These are phyloP conservation scores for Epinotia demarniana DNA, from an alignment of 2,888 invertebrate genomes.

Conservation along the genomic window DNA sequence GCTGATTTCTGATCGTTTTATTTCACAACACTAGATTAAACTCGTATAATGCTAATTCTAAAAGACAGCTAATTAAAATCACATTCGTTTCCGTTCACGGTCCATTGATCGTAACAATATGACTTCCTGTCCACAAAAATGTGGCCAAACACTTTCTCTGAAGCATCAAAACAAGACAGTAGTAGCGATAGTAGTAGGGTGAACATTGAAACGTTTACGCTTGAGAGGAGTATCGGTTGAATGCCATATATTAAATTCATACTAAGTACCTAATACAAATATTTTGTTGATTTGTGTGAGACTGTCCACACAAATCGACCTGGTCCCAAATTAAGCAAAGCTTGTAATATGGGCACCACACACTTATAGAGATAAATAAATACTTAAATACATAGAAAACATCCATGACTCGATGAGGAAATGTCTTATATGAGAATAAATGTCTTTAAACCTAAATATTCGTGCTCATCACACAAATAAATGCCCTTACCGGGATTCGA, in stretches of 20 bases:
- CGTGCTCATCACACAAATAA: too few species aligned
- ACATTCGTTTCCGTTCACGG: constrained; percentile 42
- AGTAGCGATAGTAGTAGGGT: not conserved
- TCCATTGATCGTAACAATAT: constrained; percentile 30
- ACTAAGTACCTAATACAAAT: too few species aligned
- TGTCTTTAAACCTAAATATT: too few species aligned
- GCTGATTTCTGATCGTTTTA: constrained; percentile 16
- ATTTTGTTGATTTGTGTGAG: too few species aligned
- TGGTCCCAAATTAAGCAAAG: too few species aligned
- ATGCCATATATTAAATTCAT: not conserved
- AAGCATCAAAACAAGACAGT: constrained; percentile 36
- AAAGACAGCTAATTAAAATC: constrained; percentile 38
- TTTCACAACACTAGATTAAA: constrained; percentile 24
- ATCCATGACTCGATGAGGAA: too few species aligned
- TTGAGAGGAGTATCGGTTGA: not conserved
- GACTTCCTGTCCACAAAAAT: constrained; percentile 42
- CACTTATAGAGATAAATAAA: too few species aligned
- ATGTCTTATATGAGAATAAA: too few species aligned
- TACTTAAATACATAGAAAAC: too few species aligned
- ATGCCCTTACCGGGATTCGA: too few species aligned
- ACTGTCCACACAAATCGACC: too few species aligned
- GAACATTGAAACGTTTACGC: not conserved
- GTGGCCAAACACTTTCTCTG: constrained; percentile 42
- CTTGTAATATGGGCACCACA: too few species aligned
- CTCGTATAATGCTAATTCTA: constrained; percentile 24